A percentile compares a stretch with the other conserved stretches of the same genome.
These are phyloP conservation scores for Crotophaga sulcirostris DNA, from an alignment of 2,113 vertebrate species.

Conservation along the genomic window DNA sequence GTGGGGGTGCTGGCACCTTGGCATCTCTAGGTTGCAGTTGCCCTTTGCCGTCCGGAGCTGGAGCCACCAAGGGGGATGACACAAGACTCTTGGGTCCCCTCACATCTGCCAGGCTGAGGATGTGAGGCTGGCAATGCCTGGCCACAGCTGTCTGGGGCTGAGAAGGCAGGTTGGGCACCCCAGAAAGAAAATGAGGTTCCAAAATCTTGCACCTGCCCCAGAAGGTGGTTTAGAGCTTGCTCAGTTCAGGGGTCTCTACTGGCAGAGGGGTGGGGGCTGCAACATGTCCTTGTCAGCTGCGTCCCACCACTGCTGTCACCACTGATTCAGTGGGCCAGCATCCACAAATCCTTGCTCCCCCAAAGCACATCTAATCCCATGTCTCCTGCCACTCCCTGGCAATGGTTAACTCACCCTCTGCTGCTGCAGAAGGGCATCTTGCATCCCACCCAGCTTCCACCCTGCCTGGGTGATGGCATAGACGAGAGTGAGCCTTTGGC, in stretches of 20 bases:
- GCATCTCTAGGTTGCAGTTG: rapidly evolving
- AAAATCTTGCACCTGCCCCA: background rate
- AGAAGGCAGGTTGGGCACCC: background rate
- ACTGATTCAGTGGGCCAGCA: background rate
- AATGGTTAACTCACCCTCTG: background rate
- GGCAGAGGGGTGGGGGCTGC: background rate
- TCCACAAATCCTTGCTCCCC: background rate
- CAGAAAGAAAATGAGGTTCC: background rate
- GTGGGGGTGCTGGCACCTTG: rapidly evolving
- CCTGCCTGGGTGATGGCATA: rapidly evolving
- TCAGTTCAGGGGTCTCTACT: background rate
- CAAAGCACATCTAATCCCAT: background rate
- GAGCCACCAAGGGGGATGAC: background rate
- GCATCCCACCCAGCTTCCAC: background rate
- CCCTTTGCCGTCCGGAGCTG: background rate
- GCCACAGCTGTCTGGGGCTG: background rate
- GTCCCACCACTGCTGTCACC: background rate
- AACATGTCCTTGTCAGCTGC: background rate
- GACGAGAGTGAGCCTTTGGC: background rate
- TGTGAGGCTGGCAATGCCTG: background rate
- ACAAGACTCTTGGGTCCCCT: background rate
- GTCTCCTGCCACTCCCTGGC: background rate
- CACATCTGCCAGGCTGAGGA: rapidly evolving
- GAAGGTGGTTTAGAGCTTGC: background rate
- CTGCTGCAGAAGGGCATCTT: background rate